phyloP scores from a whole-genome alignment of 2,113 vertebrate genomes.

The Ifrita kowaldi region DNA sequence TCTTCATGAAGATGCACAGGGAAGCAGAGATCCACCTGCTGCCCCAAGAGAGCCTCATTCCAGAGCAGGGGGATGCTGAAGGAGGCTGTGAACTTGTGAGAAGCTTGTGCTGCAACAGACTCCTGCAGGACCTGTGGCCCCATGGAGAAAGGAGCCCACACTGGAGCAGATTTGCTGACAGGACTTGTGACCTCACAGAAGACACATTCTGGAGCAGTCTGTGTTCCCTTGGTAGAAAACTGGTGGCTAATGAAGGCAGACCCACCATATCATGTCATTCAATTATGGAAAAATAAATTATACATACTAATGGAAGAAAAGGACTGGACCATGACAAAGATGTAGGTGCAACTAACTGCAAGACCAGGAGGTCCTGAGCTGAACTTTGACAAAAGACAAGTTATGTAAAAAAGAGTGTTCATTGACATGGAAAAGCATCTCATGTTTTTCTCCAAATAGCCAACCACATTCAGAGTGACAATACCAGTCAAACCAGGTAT shows the following conservation, averaged over 20 bases:
- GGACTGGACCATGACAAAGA: background rate
- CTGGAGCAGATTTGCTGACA: background rate
- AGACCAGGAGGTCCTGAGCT: background rate
- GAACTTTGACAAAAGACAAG: background rate
- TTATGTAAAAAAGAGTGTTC: background rate
- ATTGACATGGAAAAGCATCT: background rate
- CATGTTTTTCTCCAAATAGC: background rate
- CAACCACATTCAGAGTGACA: background rate
- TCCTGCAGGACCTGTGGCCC: background rate
- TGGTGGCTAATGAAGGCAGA: background rate
- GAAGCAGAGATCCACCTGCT: background rate
- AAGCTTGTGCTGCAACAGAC: fast-evolving
- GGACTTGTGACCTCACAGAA: fast-evolving
- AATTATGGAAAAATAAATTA: background rate
- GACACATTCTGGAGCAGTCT: fast-evolving
- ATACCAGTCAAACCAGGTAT: background rate
- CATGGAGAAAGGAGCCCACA: fast-evolving
- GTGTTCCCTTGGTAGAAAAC: background rate
- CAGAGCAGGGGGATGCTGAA: background rate
- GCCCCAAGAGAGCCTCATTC: fast-evolving
- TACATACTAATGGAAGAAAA: background rate
- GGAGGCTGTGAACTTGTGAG: background rate
- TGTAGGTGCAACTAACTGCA: background rate
- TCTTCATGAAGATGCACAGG: too few species aligned
- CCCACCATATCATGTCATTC: background rate